A percentile compares a stretch with the other conserved stretches of the same genome.
Evolutionary conservation across 2,797 vertebrate species (phyloP).

Genomic region (Rhabdophis nuchalis): DNA sequence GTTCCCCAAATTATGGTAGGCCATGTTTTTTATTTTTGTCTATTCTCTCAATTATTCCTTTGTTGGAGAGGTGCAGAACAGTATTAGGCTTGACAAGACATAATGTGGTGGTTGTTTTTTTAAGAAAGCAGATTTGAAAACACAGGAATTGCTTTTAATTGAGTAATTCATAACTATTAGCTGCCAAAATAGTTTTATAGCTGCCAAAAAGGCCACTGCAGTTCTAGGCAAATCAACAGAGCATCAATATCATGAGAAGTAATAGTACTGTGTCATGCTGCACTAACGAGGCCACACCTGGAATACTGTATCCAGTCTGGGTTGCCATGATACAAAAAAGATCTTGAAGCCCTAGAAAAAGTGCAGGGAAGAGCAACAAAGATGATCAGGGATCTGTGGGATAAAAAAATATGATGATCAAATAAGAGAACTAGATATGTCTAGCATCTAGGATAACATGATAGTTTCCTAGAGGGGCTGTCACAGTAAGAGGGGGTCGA

Average conservation of each 20-base stretch:
- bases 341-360: neutral
- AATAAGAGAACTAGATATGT: neutral
- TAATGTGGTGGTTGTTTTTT: neutral
- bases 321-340: neutral
- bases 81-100: neutral
- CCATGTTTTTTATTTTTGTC: neutral
- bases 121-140: neutral
- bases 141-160: neutral
- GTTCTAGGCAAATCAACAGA: neutral
- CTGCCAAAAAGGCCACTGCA: neutral
- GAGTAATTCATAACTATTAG: neutral
- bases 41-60: neutral
- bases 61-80: neutral
- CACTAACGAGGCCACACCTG: neutral
- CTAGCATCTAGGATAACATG: neutral
- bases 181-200: neutral
- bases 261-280: neutral
- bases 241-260: neutral
- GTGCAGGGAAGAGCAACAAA: neutral
- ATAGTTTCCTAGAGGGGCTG: neutral
- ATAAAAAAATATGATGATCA: neutral
- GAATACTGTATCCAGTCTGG: neutral
- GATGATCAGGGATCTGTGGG: neutral
- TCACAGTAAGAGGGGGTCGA: neutral
- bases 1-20: neutral